Conservation (phyloP, 2,113 vertebrate genomes). For the Chloropsis hardwickii region DNA sequence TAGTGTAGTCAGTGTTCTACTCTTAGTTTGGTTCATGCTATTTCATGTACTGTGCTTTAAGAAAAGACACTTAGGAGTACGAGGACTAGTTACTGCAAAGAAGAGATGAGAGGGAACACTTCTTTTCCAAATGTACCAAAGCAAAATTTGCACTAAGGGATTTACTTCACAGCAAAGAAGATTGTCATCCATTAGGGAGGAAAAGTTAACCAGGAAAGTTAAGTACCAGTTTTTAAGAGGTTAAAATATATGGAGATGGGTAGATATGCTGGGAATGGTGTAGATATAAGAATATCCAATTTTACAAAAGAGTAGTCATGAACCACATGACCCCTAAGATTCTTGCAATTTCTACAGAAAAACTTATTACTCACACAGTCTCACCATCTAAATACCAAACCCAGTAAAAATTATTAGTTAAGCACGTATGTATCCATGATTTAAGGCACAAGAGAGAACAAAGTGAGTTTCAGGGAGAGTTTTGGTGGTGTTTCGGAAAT, state of each 20-base stretch:
- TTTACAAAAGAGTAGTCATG: neutral
- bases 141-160: neutral
- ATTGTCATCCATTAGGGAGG: neutral
- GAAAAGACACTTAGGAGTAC: neutral
- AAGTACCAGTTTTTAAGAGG: neutral
- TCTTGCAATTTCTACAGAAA: conserved; percentile 10
- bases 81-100: neutral
- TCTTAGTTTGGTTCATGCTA: neutral
- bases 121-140: neutral
- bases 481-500: neutral
- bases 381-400: conserved; percentile 25
- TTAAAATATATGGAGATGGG: neutral
- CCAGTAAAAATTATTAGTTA: neutral
- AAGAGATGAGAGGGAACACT: neutral
- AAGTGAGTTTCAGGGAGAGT: neutral
- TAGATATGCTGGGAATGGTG: neutral
- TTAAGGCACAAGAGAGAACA: neutral
- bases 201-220: neutral
- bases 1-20: neutral
- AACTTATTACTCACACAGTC: neutral
- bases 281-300: neutral
- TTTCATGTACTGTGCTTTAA: neutral
- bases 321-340: neutral
- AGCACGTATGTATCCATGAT: neutral
- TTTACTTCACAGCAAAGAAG: neutral